Evolutionary conservation across 2,797 vertebrate genomes (phyloP).

Genomic region (Austrolebias charrua): DNA sequence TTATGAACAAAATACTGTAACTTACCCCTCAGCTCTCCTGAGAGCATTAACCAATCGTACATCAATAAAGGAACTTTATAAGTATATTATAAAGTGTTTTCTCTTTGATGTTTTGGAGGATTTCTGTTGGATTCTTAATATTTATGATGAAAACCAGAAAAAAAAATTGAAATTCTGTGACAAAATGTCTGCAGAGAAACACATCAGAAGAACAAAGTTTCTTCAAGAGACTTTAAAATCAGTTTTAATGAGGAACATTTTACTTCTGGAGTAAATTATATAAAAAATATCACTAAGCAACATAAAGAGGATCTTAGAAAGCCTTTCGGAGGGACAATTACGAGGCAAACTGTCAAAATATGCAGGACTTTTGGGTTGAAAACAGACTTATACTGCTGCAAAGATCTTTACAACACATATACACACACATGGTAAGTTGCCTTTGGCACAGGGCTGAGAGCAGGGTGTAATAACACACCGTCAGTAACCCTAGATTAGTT

Average conservation of each 20-base stretch:
- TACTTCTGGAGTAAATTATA: slow-evolving; percentile 34
- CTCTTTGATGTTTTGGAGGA: slow-evolving; percentile 28
- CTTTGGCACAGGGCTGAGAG: too few relatives aligned
- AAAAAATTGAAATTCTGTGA: slow-evolving; percentile 24
- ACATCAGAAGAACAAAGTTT: slow-evolving; percentile 10
- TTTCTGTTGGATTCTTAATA: not conserved
- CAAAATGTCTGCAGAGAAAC: slow-evolving; percentile 30
- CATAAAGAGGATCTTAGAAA: slow-evolving; percentile 6
- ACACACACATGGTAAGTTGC: too few relatives aligned
- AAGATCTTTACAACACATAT: too few relatives aligned
- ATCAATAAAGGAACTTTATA: not conserved
- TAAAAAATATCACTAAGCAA: slow-evolving; percentile 30
- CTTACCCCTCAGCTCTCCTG: slow-evolving; percentile 13
- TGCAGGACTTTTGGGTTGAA: too few relatives aligned
- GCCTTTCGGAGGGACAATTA: slow-evolving; percentile 56
- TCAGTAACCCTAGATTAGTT: too few relatives aligned
- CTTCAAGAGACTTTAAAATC: slow-evolving; percentile 44
- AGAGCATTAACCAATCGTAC: slow-evolving; percentile 14
- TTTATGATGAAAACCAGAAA: slow-evolving; percentile 29
- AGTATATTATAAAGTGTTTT: not conserved
- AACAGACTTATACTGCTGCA: too few relatives aligned
- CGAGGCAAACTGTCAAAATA: slow-evolving; percentile 15
- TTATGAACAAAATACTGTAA: too few relatives aligned
- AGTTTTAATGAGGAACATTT: slow-evolving; percentile 67
- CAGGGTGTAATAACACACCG: too few relatives aligned